Evolutionary conservation across 2,113 vertebrate genomes (phyloP), one percentile per base, ranked within the genome.

Genomic region (Cyprinodon tularosa): DNA sequence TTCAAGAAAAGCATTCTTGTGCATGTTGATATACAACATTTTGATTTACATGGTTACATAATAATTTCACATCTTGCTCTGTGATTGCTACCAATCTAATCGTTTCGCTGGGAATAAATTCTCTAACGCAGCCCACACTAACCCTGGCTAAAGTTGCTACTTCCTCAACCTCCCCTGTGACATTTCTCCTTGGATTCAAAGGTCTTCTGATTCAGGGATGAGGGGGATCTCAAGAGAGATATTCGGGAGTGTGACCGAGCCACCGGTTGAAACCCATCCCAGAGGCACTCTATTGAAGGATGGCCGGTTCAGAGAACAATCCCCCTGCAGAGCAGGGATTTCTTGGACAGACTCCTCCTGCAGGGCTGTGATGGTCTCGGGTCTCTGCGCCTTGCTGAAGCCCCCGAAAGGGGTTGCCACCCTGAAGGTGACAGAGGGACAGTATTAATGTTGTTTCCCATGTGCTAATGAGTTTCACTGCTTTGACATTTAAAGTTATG

Each of bases 341-440:
- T 93, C 92, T 3, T 95, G 94, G 74, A 96, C 76, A 65, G 91
- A 75, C 9, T 98, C 96, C 69, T 92, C 90, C 86, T 96, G 94
- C 61, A 94, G 89, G 60, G 94, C 75, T 72, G 95, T 96, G 92
- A 95, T 93, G 78, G 95, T 93, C 37, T 93, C 87, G 71, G 95
- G 88, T 86, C 93, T 95, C 59, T 96, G 95, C 76, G 95, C 93
- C 84, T 94, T 95, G 89, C 94, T 93, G 86, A 99, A 99, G 76
- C 97, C 98, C 44, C 97, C 96, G 63, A 98, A 99, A 15, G 97
- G 98, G 69, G 94, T 97, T 11, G 98, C 97, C 80, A 98, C 96
- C 93, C 98, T 99, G 94, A 70, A 90, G 73, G 76, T 78, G 77
- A 75, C 60, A 74, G 88, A 76, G 72, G 37, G 68, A 72, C 47